Percentiles rank a stretch among this genome's conserved stretches.
Conservation (phyloP, 2,888 invertebrate genomes). For the Spicauda simplicius region DNA sequence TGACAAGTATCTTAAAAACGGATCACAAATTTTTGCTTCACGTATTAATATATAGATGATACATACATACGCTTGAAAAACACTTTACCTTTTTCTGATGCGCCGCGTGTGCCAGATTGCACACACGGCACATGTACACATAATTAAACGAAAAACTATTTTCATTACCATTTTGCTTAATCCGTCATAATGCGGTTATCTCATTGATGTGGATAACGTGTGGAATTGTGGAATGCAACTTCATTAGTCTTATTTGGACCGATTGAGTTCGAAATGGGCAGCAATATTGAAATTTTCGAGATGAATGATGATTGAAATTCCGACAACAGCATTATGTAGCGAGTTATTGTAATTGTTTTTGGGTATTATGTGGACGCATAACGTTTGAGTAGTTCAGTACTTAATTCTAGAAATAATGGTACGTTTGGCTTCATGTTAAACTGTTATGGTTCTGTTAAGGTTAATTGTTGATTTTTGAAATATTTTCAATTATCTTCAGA, state of each 20-base stretch:
- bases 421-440: not conserved
- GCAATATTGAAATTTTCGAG: conserved; percentile 45
- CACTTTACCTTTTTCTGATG: no score
- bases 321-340: conserved; percentile 39
- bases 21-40: no score
- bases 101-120: no score
- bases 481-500: no score
- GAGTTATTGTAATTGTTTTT: conserved; percentile 28
- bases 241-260: conserved; percentile 50
- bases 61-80: no score
- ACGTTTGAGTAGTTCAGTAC: not conserved
- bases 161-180: conserved; percentile 27
- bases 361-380: not conserved
- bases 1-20: no score
- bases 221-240: conserved; percentile 49
- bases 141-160: conserved; percentile 38
- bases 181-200: conserved; percentile 27
- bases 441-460: no score
- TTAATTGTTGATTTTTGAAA: no score
- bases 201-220: conserved; percentile 49
- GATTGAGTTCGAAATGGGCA: conserved; percentile 56
- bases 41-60: no score
- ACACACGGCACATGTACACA: no score
- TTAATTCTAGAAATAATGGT: not conserved
- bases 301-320: conserved; percentile 36